Percentiles rank a stretch among this genome's conserved stretches.
Conservation (phyloP, 1,140 invertebrate species). For the Patella vulgata region DNA sequence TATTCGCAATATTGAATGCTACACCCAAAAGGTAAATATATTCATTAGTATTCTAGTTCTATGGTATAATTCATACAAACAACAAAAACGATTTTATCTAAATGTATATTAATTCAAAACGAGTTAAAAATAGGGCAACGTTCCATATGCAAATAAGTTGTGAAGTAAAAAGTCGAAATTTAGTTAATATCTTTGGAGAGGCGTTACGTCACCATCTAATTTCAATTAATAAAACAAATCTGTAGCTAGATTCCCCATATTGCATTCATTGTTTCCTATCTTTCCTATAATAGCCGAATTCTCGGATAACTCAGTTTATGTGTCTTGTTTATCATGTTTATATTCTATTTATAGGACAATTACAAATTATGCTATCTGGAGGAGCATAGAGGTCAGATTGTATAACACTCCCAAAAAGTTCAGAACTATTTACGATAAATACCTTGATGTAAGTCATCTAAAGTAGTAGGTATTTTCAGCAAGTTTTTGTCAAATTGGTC, state of each 20-base stretch:
- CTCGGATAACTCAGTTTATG: no score
- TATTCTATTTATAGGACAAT: conserved; percentile 66
- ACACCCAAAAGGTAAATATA: conserved; percentile 45
- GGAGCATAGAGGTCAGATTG: conserved; percentile 85
- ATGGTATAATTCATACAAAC: neutral
- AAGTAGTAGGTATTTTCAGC: neutral
- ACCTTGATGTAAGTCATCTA: conserved; percentile 75
- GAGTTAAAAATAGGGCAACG: neutral
- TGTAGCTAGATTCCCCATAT: no score
- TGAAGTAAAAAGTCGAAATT: no score
- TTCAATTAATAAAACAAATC: no score
- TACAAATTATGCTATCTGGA: conserved; percentile 85
- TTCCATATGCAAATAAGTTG: neutral
- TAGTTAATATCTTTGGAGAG: no score
- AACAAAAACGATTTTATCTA: neutral
- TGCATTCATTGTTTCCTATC: no score
- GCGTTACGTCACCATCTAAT: no score
- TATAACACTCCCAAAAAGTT: conserved; percentile 87
- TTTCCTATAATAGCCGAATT: no score
- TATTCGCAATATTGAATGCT: conserved; percentile 37
- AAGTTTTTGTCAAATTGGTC: neutral
- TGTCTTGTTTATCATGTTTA: neutral
- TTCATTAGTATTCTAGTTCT: no score
- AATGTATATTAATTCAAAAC: neutral
- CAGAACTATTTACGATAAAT: conserved; percentile 78